Evolutionary conservation across 2,113 vertebrate genomes (phyloP).

Genomic region (Anolis sagrei): DNA sequence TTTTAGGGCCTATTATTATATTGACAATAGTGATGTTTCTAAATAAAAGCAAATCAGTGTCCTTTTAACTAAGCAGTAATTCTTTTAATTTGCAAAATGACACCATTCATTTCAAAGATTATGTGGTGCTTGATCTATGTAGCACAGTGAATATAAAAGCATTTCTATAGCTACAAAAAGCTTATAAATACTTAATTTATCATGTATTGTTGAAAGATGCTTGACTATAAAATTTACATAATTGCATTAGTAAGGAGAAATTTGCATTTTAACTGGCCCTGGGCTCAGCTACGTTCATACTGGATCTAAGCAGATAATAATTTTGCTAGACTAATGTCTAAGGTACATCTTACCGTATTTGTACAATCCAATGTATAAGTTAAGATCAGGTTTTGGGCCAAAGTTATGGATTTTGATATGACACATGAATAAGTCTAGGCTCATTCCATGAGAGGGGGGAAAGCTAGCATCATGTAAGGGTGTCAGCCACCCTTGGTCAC

Average conservation of each 20-base stretch:
- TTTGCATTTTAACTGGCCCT: conserved; percentile 39
- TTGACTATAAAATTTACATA: conserved; percentile 26
- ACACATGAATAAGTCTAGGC: too few relatives aligned
- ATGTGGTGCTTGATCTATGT: neutral
- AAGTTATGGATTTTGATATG: too few relatives aligned
- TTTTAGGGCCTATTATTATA: neutral
- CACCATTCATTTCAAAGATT: conserved; percentile 7
- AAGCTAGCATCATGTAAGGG: too few relatives aligned
- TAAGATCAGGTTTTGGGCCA: too few relatives aligned
- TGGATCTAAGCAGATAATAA: neutral
- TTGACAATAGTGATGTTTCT: neutral
- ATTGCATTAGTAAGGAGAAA: conserved; percentile 22
- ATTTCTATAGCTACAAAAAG: too few relatives aligned
- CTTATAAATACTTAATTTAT: conserved; percentile 14
- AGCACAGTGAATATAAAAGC: too few relatives aligned
- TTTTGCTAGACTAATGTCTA: neutral
- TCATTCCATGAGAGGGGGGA: too few relatives aligned
- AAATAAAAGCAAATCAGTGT: neutral
- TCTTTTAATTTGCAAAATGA: conserved; percentile 21
- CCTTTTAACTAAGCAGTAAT: conserved; percentile 15
- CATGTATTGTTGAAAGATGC: conserved; percentile 1
- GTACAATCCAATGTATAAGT: too few relatives aligned
- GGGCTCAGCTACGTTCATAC: neutral
- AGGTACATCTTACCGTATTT: too few relatives aligned
- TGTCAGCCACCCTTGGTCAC: too few relatives aligned